These are phyloP conservation scores for Kobus ellipsiprymnus DNA, from an alignment of 2,113 vertebrate species.

Conservation along the genomic window DNA sequence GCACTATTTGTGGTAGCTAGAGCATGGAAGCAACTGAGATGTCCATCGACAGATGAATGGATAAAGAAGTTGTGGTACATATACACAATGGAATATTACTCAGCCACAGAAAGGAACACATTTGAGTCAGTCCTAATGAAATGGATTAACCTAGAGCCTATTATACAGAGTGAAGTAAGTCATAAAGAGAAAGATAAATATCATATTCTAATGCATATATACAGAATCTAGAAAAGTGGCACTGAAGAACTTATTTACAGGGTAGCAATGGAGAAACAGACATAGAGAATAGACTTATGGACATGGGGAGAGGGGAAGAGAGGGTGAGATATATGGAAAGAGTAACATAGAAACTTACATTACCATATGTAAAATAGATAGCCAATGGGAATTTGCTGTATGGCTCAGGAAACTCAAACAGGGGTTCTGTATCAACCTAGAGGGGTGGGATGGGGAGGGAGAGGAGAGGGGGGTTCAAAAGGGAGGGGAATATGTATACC, in stretches of 20 bases:
- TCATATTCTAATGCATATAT: background rate
- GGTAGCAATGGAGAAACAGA: background rate
- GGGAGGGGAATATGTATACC: background rate
- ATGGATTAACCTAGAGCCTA: background rate
- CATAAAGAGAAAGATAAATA: background rate
- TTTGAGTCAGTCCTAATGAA: background rate
- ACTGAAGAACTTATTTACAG: background rate
- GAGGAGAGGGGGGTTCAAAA: background rate
- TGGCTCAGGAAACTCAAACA: background rate
- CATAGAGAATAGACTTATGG: background rate
- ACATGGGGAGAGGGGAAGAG: background rate
- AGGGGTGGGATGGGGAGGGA: background rate
- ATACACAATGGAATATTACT: background rate
- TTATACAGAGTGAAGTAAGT: background rate
- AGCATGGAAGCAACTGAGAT: background rate
- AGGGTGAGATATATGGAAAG: background rate
- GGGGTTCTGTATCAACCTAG: background rate
- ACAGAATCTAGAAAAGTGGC: background rate
- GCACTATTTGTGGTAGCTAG: background rate
- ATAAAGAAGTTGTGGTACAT: background rate
- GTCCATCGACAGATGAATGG: background rate
- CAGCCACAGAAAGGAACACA: background rate
- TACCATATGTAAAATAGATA: background rate
- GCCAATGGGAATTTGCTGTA: background rate
- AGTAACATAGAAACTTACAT: background rate